phyloP scores from a whole-genome alignment of 2,888 invertebrate genomes.

The Acleris sparsana region DNA sequence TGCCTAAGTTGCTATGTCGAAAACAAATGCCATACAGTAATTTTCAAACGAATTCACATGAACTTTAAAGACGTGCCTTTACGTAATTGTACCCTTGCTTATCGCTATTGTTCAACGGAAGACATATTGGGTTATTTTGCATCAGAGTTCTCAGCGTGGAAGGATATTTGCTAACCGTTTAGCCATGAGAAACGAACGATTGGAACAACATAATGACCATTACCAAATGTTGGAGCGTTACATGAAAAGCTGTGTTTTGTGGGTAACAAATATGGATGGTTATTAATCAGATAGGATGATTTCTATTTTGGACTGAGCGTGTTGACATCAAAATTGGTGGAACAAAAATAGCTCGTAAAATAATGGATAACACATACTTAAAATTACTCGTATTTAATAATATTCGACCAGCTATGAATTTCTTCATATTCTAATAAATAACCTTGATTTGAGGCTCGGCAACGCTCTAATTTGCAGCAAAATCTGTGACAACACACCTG shows the following conservation, averaged over 20 bases:
- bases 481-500: neutral
- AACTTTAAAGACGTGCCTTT: slow-evolving; percentile 36
- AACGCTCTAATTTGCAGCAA: slow-evolving; percentile 9
- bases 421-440: neutral
- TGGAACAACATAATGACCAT: slow-evolving; percentile 34
- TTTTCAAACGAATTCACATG: slow-evolving; percentile 37
- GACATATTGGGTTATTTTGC: slow-evolving; percentile 37
- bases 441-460: slow-evolving; percentile 4
- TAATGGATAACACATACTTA: neutral
- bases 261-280: slow-evolving; percentile 21
- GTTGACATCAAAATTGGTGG: neutral
- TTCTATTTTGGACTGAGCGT: slow-evolving; percentile 5
- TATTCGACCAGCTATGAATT: too few species aligned
- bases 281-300: slow-evolving; percentile 24
- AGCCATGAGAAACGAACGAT: slow-evolving; percentile 34
- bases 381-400: too few species aligned
- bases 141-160: slow-evolving; percentile 31
- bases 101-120: slow-evolving; percentile 35
- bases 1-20: slow-evolving; percentile 17
- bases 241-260: slow-evolving; percentile 27
- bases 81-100: slow-evolving; percentile 35
- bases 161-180: slow-evolving; percentile 37
- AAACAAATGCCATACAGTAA: slow-evolving; percentile 29
- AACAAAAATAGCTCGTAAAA: neutral
- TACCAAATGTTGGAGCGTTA: slow-evolving; percentile 22